A percentile compares a stretch with the other conserved stretches of the same genome.
phyloP scores from a whole-genome alignment of 2,797 vertebrate genomes.

The Hippoglossus hippoglossus region DNA sequence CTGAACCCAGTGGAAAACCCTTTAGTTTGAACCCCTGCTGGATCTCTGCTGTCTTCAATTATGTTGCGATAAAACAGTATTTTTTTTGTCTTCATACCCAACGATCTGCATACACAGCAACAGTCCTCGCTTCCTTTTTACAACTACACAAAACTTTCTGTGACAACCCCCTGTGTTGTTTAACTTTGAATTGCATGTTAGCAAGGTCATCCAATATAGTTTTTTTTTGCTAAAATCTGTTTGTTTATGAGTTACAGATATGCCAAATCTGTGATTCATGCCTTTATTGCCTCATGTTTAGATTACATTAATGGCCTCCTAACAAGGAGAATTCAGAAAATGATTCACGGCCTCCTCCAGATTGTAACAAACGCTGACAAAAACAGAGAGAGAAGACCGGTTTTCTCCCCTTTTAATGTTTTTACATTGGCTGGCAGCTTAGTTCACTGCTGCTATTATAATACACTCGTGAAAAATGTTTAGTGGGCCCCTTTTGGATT shows the following conservation, averaged over 20 bases:
- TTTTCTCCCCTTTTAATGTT: neutral
- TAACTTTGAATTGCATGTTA: neutral
- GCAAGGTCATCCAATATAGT: neutral
- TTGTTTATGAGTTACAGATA: neutral
- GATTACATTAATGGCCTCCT: neutral
- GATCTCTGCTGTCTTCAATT: constrained; percentile 4
- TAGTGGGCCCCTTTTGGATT: neutral
- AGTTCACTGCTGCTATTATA: neutral
- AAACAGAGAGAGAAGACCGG: neutral
- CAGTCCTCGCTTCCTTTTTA: constrained; percentile 2
- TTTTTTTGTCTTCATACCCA: neutral
- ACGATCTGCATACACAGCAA: neutral
- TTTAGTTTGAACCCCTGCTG: neutral
- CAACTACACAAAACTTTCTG: neutral
- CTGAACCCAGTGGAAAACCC: neutral
- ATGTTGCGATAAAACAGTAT: neutral
- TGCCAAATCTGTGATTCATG: neutral
- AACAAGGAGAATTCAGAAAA: neutral
- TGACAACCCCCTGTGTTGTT: constrained; percentile 1
- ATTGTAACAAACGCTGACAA: neutral
- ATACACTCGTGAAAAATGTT: neutral
- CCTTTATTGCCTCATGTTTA: neutral
- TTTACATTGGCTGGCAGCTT: neutral
- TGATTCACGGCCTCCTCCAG: neutral
- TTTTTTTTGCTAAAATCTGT: constrained; percentile 6